These are phyloP conservation scores for Bolinopsis microptera DNA, from an alignment of 37 sponge, comb jelly and placozoan species.

Conservation along the genomic window DNA sequence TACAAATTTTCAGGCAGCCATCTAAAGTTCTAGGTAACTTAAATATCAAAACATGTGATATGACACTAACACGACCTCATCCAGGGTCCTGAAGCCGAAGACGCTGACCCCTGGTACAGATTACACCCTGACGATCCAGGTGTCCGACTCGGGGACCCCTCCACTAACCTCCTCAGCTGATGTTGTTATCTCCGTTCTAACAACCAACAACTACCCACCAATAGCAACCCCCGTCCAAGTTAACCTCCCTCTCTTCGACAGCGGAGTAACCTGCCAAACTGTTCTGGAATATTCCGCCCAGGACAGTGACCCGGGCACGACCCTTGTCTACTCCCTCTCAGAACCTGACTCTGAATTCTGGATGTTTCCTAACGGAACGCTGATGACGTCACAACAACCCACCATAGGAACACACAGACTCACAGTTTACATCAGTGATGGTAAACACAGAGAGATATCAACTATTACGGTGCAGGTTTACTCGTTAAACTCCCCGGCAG, in stretches of 20 bases:
- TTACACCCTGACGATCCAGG: not conserved
- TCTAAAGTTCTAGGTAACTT: too few relatives aligned
- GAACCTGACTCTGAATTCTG: not conserved
- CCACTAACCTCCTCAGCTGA: not conserved
- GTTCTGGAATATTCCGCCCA: not conserved
- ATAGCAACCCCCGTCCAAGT: not conserved
- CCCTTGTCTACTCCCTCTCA: slow-evolving; percentile 3
- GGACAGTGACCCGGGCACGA: not conserved
- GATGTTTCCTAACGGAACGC: slow-evolving; percentile 44
- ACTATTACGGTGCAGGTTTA: slow-evolving; percentile 35
- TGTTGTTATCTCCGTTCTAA: not conserved
- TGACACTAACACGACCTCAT: too few relatives aligned
- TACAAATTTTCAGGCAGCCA: too few relatives aligned
- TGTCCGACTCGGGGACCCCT: slow-evolving; percentile 39
- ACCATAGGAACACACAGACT: not conserved
- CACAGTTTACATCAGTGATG: slow-evolving; percentile 31
- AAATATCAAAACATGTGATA: too few relatives aligned
- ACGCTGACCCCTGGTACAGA: not conserved
- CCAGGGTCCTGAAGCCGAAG: not conserved
- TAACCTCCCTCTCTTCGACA: slow-evolving; percentile 41
- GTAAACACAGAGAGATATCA: not conserved
- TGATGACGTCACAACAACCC: not conserved
- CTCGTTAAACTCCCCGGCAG: slow-evolving; percentile 4
- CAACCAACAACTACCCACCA: not conserved
- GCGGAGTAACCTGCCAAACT: not conserved